phyloP scores from a whole-genome alignment of 2,797 vertebrate species.

The Hydrolagus colliei region DNA sequence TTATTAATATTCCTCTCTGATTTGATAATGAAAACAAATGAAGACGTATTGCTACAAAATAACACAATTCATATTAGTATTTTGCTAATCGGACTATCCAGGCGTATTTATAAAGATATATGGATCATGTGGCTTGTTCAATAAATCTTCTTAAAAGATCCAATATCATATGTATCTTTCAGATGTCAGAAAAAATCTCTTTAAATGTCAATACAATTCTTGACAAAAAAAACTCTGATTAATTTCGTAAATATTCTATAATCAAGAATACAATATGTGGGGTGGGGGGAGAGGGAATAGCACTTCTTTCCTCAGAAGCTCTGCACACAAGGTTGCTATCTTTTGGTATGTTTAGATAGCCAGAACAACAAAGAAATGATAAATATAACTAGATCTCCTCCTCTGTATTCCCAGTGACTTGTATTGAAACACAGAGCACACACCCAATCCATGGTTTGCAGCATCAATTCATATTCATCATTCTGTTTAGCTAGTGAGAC shows the following conservation, averaged over 20 bases:
- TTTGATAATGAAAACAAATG: slow-evolving; percentile 48
- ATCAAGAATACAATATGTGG: no score
- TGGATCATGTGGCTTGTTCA: slow-evolving; percentile 35
- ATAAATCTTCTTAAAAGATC: slow-evolving; percentile 45
- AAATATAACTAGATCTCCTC: no score
- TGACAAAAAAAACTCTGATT: slow-evolving; percentile 31
- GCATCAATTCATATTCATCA: not conserved
- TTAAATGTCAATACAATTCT: slow-evolving; percentile 38
- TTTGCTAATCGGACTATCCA: slow-evolving; percentile 39
- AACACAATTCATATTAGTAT: slow-evolving; percentile 45
- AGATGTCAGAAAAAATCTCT: slow-evolving; percentile 31
- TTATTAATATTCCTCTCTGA: slow-evolving; percentile 24
- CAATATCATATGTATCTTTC: slow-evolving; percentile 40
- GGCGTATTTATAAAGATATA: slow-evolving; percentile 38
- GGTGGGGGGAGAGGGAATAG: no score
- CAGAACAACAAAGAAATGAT: no score
- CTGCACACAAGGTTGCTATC: no score
- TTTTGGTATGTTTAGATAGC: no score
- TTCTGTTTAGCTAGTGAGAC: not conserved
- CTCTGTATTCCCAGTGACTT: not conserved
- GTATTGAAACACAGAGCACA: not conserved
- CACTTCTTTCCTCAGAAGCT: no score
- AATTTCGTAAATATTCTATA: not conserved
- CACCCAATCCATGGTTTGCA: not conserved
- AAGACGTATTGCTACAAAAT: slow-evolving; percentile 38